These are phyloP conservation scores for Polymixis lichenea DNA, from an alignment of 2,888 invertebrate species.

Conservation along the genomic window DNA sequence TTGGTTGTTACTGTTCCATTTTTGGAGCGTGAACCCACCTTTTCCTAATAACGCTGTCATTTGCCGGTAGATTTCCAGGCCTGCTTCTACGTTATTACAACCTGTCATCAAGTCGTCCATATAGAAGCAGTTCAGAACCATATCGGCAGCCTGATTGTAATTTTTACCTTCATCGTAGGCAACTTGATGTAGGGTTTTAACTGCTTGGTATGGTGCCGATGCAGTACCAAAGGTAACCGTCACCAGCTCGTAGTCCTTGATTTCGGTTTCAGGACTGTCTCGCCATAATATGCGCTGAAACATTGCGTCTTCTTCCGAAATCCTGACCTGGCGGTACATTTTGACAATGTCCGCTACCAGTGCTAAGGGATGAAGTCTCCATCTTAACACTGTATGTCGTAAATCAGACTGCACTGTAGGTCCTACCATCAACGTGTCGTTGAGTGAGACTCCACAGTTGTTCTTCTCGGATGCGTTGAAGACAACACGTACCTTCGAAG, in stretches of 20 bases:
- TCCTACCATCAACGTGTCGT: too few species aligned
- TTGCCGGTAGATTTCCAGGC: conserved; percentile 20
- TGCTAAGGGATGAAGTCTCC: too few species aligned
- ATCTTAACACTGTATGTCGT: too few species aligned
- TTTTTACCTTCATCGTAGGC: conserved; percentile 59
- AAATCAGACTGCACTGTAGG: too few species aligned
- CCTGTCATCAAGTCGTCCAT: conserved; percentile 30
- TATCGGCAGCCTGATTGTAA: conserved; percentile 60
- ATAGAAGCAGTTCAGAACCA: conserved; percentile 40
- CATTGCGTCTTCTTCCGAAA: conserved; percentile 5
- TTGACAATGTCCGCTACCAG: neutral
- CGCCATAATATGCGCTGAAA: too few species aligned
- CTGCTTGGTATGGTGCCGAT: conserved; percentile 68
- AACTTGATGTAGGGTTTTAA: conserved; percentile 65
- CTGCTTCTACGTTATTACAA: conserved; percentile 6
- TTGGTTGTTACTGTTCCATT: conserved; percentile 31
- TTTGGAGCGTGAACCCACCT: neutral
- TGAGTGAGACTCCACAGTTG: too few species aligned
- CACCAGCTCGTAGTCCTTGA: conserved; percentile 57
- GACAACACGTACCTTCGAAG: too few species aligned
- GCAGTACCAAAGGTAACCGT: conserved; percentile 69
- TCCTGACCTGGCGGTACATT: conserved; percentile 22
- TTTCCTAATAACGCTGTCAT: conserved; percentile 26
- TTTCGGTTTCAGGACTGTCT: neutral
- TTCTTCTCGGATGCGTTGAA: too few species aligned